A percentile compares a stretch with the other conserved stretches of the same genome.
Conservation (phyloP, 1,140 invertebrate genomes). For the Rhopalosiphum maidis region DNA sequence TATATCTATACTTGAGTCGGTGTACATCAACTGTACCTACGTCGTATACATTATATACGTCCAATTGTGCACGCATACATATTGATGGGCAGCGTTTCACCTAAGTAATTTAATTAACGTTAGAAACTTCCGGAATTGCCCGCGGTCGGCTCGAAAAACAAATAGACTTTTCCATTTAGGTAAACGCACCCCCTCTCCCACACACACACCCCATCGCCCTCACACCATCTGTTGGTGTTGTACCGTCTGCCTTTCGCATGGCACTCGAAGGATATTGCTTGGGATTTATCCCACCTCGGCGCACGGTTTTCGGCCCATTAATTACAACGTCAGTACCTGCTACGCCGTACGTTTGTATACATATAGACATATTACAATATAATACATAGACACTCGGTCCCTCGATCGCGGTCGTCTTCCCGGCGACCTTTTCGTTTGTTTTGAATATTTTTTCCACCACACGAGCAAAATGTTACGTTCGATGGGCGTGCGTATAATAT, state of each 20-base stretch:
- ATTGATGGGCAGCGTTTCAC: conserved; percentile 23
- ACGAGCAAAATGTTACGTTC: background rate
- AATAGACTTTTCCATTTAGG: conserved; percentile 24
- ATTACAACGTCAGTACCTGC: background rate
- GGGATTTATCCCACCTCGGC: background rate
- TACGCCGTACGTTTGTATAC: background rate
- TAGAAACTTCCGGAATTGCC: background rate
- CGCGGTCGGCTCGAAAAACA: conserved; percentile 14
- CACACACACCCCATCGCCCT: too few relatives aligned
- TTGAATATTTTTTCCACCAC: background rate
- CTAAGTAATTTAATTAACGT: conserved; percentile 48
- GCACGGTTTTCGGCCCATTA: background rate
- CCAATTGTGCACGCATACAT: background rate
- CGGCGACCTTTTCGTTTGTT: background rate
- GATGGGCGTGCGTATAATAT: too few relatives aligned
- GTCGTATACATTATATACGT: background rate
- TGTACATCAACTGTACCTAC: background rate
- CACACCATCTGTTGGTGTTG: background rate
- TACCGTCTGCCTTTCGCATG: background rate
- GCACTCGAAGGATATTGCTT: background rate
- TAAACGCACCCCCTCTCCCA: background rate
- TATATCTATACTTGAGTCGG: background rate
- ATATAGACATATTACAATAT: background rate
- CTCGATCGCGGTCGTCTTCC: background rate
- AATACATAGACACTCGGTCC: too few relatives aligned